A percentile compares a stretch with the other conserved stretches of the same genome.
Conservation (phyloP, 2,888 invertebrate genomes). For the Xanthostigma xanthostigma region DNA sequence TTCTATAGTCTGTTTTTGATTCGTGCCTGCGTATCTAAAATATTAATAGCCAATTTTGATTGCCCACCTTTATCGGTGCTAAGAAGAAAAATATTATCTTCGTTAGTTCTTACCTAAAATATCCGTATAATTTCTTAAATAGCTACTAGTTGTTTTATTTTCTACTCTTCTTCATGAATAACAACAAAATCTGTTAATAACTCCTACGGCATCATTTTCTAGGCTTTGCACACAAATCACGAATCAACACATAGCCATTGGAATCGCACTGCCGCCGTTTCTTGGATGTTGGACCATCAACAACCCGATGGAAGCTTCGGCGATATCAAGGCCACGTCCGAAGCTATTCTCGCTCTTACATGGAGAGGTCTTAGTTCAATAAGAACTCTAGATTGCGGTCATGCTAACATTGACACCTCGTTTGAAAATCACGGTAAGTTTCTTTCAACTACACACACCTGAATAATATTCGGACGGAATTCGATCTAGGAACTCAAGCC, state of each 20-base stretch:
- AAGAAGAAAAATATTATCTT: too few relatives aligned
- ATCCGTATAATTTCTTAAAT: neutral
- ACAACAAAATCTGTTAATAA: neutral
- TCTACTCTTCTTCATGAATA: neutral
- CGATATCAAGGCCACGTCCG: conserved; percentile 57
- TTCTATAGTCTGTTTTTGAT: too few relatives aligned
- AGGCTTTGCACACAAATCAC: conserved; percentile 66
- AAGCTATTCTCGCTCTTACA: conserved; percentile 63
- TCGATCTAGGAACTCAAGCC: neutral
- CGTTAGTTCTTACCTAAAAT: too few relatives aligned
- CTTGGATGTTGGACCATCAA: conserved; percentile 60
- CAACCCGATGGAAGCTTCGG: conserved; percentile 67
- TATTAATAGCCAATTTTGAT: too few relatives aligned
- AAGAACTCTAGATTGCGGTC: conserved; percentile 35
- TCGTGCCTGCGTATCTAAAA: too few relatives aligned
- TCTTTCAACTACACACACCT: neutral
- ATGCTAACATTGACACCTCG: conserved; percentile 21
- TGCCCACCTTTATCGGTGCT: too few relatives aligned
- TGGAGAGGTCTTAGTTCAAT: conserved; percentile 58
- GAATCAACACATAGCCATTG: conserved; percentile 50
- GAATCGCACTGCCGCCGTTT: conserved; percentile 63
- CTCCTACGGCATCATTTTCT: conserved; percentile 9
- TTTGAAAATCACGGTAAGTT: conserved; percentile 32
- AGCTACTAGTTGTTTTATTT: conserved; percentile 1
- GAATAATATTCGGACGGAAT: too few relatives aligned